phyloP scores from a whole-genome alignment of 2,888 invertebrate genomes.

The Sipha maydis region DNA sequence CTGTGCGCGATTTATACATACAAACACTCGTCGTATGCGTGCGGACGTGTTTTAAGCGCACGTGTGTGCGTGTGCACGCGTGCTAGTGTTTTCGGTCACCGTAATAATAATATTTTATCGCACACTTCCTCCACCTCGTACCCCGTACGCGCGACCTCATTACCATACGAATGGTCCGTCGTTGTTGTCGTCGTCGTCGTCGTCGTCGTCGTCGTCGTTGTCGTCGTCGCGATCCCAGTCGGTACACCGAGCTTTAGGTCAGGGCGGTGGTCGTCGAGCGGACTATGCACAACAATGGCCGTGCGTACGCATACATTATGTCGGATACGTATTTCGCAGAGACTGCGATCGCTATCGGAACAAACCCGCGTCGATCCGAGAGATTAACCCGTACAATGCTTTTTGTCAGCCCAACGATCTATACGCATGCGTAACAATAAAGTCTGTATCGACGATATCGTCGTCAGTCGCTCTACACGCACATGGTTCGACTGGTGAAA shows the following conservation, averaged over 20 bases:
- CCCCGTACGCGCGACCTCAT: background rate
- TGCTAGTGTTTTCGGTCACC: background rate
- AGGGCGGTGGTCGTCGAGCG: background rate
- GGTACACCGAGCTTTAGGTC: background rate
- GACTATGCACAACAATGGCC: background rate
- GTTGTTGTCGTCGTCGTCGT: background rate
- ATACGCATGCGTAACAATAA: background rate
- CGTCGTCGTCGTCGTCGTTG: background rate
- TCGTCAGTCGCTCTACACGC: background rate
- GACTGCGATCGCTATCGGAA: background rate
- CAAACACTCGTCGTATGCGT: background rate
- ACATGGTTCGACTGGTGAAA: background rate
- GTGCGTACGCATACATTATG: background rate
- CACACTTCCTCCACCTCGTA: constrained; percentile 24
- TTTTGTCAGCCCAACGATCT: too few species aligned
- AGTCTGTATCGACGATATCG: background rate
- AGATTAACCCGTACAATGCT: background rate
- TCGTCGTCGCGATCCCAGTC: background rate
- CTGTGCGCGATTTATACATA: constrained; percentile 8
- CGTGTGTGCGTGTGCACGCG: background rate
- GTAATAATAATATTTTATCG: constrained; percentile 45
- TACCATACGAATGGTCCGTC: constrained; percentile 26
- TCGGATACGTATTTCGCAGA: background rate
- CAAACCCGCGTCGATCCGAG: background rate
- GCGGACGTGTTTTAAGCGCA: too few species aligned